Percentiles rank a stretch among this genome's conserved stretches.
These are phyloP conservation scores for Mactra quadrangularis DNA, from an alignment of 1,140 invertebrate species.

Conservation along the genomic window DNA sequence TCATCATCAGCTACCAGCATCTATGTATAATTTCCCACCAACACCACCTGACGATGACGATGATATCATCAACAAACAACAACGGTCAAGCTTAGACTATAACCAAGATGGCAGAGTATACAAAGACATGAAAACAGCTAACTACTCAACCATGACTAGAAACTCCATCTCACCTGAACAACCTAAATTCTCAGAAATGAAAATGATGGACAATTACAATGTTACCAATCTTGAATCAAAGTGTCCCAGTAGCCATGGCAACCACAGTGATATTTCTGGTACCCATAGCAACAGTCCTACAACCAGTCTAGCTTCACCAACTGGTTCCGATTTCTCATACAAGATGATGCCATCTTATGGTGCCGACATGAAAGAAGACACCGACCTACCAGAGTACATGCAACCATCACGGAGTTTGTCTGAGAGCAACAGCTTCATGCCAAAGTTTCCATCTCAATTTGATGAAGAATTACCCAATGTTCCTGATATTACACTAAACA, in stretches of 20 bases:
- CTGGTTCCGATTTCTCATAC: constrained; percentile 18
- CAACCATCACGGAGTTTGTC: not conserved
- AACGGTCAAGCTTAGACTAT: constrained; percentile 33
- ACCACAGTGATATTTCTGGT: not conserved
- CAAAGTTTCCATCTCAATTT: constrained; percentile 44
- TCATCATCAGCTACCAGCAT: not conserved
- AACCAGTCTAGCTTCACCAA: not conserved
- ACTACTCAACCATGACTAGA: not conserved
- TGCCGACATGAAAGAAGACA: constrained; percentile 1
- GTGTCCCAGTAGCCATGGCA: not conserved
- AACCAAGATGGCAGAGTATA: not conserved
- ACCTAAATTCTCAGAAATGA: not conserved
- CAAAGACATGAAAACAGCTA: not conserved
- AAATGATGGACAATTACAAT: not conserved
- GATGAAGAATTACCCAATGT: constrained; percentile 19
- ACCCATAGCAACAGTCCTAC: constrained; percentile 7
- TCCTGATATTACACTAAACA: not conserved
- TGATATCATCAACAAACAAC: constrained; percentile 11
- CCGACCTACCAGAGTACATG: not conserved
- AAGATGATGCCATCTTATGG: constrained; percentile 21
- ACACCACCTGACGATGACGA: constrained; percentile 53
- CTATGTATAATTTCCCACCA: constrained; percentile 42
- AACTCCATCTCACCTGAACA: constrained; percentile 24
- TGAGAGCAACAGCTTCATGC: constrained; percentile 1
- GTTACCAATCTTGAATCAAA: not conserved